phyloP scores from a whole-genome alignment of 1,140 invertebrate species.

The Pissodes strobi region DNA sequence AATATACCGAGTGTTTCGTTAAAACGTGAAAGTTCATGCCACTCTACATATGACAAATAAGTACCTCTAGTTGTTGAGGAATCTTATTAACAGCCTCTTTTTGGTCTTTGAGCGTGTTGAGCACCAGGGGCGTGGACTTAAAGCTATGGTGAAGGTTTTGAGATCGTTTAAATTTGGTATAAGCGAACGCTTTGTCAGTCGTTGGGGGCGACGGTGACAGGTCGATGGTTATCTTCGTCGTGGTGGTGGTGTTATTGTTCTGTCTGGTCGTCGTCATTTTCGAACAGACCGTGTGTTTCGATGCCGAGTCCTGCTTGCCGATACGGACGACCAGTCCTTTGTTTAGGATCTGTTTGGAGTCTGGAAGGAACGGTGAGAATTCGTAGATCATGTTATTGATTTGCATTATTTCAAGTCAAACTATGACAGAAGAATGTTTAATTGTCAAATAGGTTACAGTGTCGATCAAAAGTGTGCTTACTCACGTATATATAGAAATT shows the following conservation, averaged over 20 bases:
- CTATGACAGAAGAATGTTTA: no score
- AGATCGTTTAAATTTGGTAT: conserved; percentile 44
- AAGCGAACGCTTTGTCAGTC: conserved; percentile 24
- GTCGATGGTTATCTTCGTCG: conserved; percentile 57
- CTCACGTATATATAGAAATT: no score
- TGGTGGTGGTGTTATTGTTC: conserved; percentile 48
- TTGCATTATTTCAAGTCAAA: no score
- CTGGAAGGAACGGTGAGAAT: no score
- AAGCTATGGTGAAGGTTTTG: conserved; percentile 45
- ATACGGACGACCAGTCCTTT: conserved; percentile 55
- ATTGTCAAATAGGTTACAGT: no score
- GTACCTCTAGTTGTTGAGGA: conserved; percentile 30
- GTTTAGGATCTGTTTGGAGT: conserved; percentile 51
- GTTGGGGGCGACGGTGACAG: conserved; percentile 51
- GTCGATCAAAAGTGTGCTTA: no score
- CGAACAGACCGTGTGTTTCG: conserved; percentile 48
- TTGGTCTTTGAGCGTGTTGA: conserved; percentile 50
- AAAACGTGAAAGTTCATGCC: no score
- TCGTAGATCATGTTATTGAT: no score
- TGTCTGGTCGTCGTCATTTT: conserved; percentile 50
- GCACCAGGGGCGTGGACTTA: conserved; percentile 55
- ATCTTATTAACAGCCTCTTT: conserved; percentile 31
- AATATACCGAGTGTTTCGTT: no score
- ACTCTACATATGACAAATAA: no score
- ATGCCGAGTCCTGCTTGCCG: conserved; percentile 45